Evolutionary conservation across 2,113 vertebrate species (phyloP).

Genomic region (Toxotes chatareus): DNA sequence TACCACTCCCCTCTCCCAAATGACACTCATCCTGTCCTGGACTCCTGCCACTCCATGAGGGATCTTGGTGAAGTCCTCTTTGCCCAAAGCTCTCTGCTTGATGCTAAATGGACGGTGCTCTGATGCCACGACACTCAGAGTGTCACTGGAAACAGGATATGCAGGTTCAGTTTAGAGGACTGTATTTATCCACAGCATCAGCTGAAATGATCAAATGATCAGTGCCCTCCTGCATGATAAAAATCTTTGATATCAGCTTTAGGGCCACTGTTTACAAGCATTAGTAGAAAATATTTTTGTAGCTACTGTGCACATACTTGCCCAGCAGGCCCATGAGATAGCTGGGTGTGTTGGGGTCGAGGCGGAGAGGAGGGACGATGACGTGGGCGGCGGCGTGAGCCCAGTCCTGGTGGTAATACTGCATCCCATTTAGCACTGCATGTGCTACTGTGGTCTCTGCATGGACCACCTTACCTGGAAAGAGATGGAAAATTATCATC

Average conservation of each 20-base stretch:
- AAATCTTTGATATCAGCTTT: neutral
- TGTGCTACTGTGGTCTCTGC: constrained; percentile 95
- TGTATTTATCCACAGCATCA: neutral
- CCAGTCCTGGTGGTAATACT: constrained; percentile 99
- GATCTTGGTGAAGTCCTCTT: constrained; percentile 99
- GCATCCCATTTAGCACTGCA: constrained; percentile 92
- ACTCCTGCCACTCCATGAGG: constrained; percentile 94
- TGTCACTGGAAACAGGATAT: constrained; percentile 85
- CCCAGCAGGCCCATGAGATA: constrained; percentile 97
- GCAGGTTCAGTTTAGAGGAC: neutral
- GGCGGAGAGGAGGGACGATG: constrained; percentile 91
- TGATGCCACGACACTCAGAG: constrained; percentile 93
- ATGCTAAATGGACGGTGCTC: constrained; percentile 95
- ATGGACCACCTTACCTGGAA: constrained; percentile 92
- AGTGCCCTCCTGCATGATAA: no score
- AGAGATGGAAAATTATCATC: neutral
- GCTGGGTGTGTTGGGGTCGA: constrained; percentile 95
- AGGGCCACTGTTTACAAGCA: neutral
- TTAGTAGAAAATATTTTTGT: neutral
- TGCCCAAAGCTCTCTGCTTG: constrained; percentile 97
- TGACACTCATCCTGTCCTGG: constrained; percentile 97
- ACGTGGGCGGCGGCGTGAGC: constrained; percentile 94
- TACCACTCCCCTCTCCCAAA: constrained; percentile 99
- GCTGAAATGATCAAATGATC: neutral
- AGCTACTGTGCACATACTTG: constrained; percentile 86